phyloP scores from a whole-genome alignment of 1,140 invertebrate genomes.

The Cylas formicarius region DNA sequence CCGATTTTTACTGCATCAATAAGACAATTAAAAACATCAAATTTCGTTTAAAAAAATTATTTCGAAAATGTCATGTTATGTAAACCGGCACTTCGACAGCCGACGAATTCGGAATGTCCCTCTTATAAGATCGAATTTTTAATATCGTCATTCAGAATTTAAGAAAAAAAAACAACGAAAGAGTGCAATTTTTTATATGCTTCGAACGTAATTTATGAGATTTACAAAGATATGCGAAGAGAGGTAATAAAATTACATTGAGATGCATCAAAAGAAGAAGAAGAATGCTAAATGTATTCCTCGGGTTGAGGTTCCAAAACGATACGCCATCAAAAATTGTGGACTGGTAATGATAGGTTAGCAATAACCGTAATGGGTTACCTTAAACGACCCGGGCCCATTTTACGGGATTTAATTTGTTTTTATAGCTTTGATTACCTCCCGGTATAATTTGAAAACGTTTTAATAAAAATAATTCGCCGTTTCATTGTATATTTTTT shows the following conservation, averaged over 20 bases:
- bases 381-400: slow-evolving; percentile 39
- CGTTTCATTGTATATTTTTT: slow-evolving; percentile 30
- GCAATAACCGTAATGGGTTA: slow-evolving; percentile 37
- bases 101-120: no score
- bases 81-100: no score
- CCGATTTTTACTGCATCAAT: no score
- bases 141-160: no score
- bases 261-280: slow-evolving; percentile 30
- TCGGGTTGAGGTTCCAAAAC: slow-evolving; percentile 21
- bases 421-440: slow-evolving; percentile 44
- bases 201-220: not conserved
- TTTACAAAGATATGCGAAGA: not conserved
- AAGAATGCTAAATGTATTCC: slow-evolving; percentile 29
- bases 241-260: slow-evolving; percentile 25
- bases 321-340: slow-evolving; percentile 25
- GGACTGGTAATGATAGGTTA: slow-evolving; percentile 38
- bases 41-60: no score
- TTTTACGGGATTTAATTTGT: slow-evolving; percentile 43
- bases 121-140: slow-evolving; percentile 7
- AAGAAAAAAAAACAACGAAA: slow-evolving; percentile 16
- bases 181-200: slow-evolving; percentile 5
- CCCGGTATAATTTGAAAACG: slow-evolving; percentile 41
- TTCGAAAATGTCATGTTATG: no score
- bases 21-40: no score
- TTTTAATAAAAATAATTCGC: slow-evolving; percentile 38